Evolutionary conservation across 2,113 vertebrate genomes (phyloP).

Genomic region (Podiceps cristatus): DNA sequence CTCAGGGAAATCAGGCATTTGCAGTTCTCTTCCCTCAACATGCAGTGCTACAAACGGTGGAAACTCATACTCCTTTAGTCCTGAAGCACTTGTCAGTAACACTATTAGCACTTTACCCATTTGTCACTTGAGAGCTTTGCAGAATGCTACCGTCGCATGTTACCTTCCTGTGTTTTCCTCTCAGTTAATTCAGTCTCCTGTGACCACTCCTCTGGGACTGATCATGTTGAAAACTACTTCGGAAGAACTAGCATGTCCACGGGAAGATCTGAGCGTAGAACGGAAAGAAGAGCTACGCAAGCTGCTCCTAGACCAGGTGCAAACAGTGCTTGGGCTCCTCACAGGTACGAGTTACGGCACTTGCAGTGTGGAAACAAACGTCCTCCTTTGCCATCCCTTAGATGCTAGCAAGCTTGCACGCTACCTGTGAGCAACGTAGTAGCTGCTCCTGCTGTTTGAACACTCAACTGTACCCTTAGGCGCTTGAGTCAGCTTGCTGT

Average conservation of each 20-base stretch:
- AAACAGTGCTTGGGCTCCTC: constrained; percentile 91
- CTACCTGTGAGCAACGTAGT: fast-evolving
- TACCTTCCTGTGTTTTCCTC: background rate
- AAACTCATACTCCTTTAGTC: fast-evolving
- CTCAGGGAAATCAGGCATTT: fast-evolving
- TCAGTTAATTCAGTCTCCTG: constrained; percentile 93
- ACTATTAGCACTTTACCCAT: no score
- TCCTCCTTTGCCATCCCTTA: background rate
- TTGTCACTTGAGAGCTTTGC: background rate
- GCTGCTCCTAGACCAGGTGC: constrained; percentile 94
- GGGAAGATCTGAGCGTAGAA: constrained; percentile 94
- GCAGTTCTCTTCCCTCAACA: background rate
- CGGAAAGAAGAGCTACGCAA: constrained; percentile 96
- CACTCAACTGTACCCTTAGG: fast-evolving
- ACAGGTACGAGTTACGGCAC: constrained; percentile 78
- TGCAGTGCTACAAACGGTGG: background rate
- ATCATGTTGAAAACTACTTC: constrained; percentile 98
- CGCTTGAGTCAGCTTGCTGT: fast-evolving
- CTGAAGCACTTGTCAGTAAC: no score
- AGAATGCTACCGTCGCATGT: background rate
- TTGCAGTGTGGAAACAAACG: background rate
- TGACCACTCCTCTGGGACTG: constrained; percentile 90
- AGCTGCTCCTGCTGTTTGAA: background rate
- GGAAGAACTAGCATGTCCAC: constrained; percentile 94
- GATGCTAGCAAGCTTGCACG: fast-evolving